A percentile compares a stretch with the other conserved stretches of the same genome.
These are phyloP conservation scores for Chirona hameri DNA, from an alignment of 2,888 invertebrate genomes.

Conservation along the genomic window DNA sequence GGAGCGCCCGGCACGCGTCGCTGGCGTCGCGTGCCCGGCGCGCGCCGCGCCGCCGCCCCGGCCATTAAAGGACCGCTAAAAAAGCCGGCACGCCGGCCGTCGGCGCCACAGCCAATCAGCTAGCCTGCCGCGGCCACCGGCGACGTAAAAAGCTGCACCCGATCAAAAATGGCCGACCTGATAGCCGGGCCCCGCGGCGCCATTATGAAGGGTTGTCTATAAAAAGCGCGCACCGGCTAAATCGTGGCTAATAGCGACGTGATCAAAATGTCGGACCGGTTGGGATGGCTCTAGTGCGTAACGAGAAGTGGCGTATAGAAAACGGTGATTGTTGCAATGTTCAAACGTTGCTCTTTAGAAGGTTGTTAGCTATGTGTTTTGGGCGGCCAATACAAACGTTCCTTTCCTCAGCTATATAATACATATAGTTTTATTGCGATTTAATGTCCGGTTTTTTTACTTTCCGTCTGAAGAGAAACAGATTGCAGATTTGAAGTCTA, in stretches of 20 bases:
- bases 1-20: not conserved
- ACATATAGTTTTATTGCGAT: too few relatives aligned
- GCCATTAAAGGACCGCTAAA: constrained; percentile 6
- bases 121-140: not conserved
- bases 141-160: constrained; percentile 12
- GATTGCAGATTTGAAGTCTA: too few relatives aligned
- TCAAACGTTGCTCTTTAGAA: too few relatives aligned
- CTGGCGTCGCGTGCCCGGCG: not conserved
- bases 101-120: not conserved
- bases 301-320: too few relatives aligned
- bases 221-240: not conserved
- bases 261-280: too few relatives aligned
- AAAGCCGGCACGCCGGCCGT: not conserved
- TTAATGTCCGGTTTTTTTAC: too few relatives aligned
- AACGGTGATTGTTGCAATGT: too few relatives aligned
- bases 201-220: not conserved
- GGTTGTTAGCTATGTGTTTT: too few relatives aligned
- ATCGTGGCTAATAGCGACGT: not conserved
- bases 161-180: not conserved
- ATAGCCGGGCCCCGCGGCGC: not conserved
- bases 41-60: not conserved
- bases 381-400: too few relatives aligned
- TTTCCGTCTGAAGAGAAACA: too few relatives aligned
- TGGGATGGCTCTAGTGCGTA: too few relatives aligned
- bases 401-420: too few relatives aligned